Base-by-base conservation (phyloP, 37 sponge, comb jelly and placozoan genomes). In the Spongilla lacustris region DNA sequence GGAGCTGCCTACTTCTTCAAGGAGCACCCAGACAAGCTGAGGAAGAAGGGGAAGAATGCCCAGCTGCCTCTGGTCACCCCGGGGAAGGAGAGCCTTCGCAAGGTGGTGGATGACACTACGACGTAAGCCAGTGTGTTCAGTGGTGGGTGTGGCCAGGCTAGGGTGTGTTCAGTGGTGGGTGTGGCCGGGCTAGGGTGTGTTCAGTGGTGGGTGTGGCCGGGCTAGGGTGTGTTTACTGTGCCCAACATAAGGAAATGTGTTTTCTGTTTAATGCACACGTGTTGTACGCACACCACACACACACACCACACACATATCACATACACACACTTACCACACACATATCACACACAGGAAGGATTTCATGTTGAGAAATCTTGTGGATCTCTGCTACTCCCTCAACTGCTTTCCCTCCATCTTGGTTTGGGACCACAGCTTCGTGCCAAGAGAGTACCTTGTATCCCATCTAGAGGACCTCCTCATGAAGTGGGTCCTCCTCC, bases 401-500 rank as follows among this genome's bases (percentile, higher is more conserved):
- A 98, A 91, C 83, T 83, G 86, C 50, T 89, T 95, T 72, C 94
- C 96, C 12, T 81, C 72, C 69, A 76, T 98, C 35, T 68, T 80
- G 4, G 96, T 87, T 21, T 98, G 98, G 98, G 95, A 94, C 21
- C 98, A 98, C 90, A 92, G 85, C 67, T 98, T 98, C 75, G 85
- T 79, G 37, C 98, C 98, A 1, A 36, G 96, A 37, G 98, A 98
- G 76, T 98, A 96, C 75, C 91, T 98, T 23, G 81, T 90, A 2
- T 72, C 90, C 24, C 93, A 94, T 67, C 79, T 98, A 32, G 96
- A 96, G 68, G 96, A 98, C 9, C 89, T 92, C 17, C 92, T 95
- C 75, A 85, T 92, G 76, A 91, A 83, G 94, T 93, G 77, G 73
- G 90, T 71, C 58, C 58, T 58, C 58, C 58, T 58, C 58, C 58